Evolutionary conservation across 2,113 vertebrate species (phyloP).

Genomic region (Pampusana beccarii): DNA sequence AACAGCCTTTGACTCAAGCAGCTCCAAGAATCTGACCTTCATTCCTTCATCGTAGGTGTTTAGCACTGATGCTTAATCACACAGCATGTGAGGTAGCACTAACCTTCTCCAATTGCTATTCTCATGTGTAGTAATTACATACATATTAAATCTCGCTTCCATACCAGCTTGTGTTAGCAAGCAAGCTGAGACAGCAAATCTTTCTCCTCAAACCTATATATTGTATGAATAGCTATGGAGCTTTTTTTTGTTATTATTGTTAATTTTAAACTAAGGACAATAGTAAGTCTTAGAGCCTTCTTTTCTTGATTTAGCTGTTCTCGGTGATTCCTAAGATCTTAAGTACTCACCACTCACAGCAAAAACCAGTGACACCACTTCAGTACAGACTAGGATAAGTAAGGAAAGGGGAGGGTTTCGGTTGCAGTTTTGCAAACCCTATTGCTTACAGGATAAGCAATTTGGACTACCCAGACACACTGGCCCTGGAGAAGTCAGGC

Average conservation of each 20-base stretch:
- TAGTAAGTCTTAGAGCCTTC: neutral
- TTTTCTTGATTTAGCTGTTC: neutral
- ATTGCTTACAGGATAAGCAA: neutral
- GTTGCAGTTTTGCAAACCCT: neutral
- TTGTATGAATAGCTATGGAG: neutral
- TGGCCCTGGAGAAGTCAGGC: neutral
- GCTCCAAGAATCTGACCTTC: neutral
- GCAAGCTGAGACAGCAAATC: neutral
- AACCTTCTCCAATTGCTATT: neutral
- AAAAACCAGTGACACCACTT: neutral
- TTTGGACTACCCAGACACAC: neutral
- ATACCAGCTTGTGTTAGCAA: neutral
- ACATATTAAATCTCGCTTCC: neutral
- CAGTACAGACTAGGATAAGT: neutral
- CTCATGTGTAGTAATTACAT: neutral
- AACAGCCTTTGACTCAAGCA: neutral
- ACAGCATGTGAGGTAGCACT: neutral
- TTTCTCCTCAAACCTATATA: neutral
- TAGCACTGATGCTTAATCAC: neutral
- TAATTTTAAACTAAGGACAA: neutral
- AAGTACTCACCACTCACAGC: neutral
- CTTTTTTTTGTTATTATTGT: neutral
- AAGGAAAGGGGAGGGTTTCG: neutral
- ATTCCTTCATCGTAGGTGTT: neutral
- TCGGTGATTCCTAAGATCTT: neutral